Evolutionary conservation across 2,113 vertebrate genomes (phyloP).

Genomic region (Tichodroma muraria): DNA sequence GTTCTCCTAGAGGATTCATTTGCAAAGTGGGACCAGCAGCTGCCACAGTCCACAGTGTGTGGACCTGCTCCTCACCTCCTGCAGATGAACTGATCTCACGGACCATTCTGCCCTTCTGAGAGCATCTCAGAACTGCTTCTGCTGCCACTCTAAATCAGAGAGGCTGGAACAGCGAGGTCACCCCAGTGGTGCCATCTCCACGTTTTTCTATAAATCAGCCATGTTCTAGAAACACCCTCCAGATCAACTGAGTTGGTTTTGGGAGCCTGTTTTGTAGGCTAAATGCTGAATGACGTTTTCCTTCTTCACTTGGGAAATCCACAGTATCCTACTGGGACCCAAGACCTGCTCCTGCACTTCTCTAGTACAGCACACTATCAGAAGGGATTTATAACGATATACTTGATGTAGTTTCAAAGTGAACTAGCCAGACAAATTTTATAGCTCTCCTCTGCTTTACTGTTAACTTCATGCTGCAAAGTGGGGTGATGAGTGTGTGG

Average conservation of each 20-base stretch:
- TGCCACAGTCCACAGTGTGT: background rate
- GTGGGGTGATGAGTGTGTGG: background rate
- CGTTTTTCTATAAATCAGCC: background rate
- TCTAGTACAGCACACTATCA: background rate
- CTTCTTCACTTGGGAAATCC: background rate
- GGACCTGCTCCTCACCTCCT: background rate
- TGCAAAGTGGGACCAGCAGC: background rate
- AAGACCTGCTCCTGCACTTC: background rate
- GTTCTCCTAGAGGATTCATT: background rate
- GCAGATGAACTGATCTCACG: background rate
- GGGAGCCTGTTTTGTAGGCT: background rate
- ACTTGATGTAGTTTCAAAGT: background rate
- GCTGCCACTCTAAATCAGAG: background rate
- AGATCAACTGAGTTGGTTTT: background rate
- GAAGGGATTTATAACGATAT: background rate
- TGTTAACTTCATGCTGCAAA: background rate
- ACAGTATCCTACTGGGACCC: background rate
- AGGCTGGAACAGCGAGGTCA: background rate
- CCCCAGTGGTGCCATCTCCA: background rate
- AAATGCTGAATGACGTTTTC: background rate
- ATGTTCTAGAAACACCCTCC: background rate
- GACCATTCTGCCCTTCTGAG: background rate
- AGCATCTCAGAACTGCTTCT: background rate
- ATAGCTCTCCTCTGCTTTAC: background rate
- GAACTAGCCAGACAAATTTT: background rate